These are phyloP conservation scores for Ancistrus triradiatus DNA, from an alignment of 2,113 vertebrate species.

Conservation along the genomic window DNA sequence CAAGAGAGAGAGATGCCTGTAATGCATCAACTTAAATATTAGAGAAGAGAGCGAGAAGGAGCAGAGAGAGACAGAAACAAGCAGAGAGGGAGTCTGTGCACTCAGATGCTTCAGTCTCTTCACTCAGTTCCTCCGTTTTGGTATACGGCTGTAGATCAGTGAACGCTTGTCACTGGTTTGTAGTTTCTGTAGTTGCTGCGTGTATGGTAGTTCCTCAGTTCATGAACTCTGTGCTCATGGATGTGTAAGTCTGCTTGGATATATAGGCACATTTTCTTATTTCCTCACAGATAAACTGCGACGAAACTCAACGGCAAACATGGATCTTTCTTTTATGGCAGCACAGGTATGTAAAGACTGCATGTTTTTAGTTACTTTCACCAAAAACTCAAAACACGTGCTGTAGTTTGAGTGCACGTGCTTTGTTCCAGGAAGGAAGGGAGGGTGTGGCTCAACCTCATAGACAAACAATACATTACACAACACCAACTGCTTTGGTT, in stretches of 20 bases:
- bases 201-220: slow-evolving; percentile 8
- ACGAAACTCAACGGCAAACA: slow-evolving; percentile 57
- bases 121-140: neutral
- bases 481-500: no score
- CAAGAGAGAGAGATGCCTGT: neutral
- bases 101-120: neutral
- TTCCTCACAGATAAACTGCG: slow-evolving; percentile 48
- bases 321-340: slow-evolving; percentile 96
- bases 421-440: neutral
- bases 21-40: neutral
- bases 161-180: neutral
- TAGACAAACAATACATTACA: no score
- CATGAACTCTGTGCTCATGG: slow-evolving; percentile 36
- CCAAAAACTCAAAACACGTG: neutral
- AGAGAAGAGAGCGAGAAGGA: neutral
- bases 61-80: slow-evolving; percentile 13
- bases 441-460: no score
- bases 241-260: slow-evolving; percentile 27
- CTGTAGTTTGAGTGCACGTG: neutral
- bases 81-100: neutral
- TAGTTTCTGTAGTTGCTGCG: neutral
- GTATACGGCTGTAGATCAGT: neutral
- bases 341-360: slow-evolving; percentile 75
- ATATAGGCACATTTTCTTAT: slow-evolving; percentile 20
- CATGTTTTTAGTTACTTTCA: neutral